Percentiles rank a stretch among this genome's conserved stretches.
Conservation (phyloP, 2,113 vertebrate genomes). For the Pardalotus punctatus region DNA sequence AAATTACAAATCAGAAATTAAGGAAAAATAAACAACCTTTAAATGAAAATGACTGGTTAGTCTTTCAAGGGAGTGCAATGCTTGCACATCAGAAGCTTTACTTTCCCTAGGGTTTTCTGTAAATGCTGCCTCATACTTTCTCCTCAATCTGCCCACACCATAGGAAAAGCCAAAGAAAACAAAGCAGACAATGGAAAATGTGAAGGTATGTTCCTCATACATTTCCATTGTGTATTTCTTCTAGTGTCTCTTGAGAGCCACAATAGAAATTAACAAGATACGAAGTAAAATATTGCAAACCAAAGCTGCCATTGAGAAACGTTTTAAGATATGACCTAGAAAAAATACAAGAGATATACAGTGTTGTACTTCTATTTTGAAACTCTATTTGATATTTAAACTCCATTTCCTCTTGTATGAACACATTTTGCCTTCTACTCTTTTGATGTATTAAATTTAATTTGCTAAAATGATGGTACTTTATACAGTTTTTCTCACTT, state of each 20-base stretch:
- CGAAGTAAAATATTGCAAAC: background rate
- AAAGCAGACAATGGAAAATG: background rate
- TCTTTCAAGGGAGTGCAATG: background rate
- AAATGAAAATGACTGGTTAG: background rate
- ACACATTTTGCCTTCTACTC: background rate
- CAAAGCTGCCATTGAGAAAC: background rate
- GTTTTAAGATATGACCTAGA: background rate
- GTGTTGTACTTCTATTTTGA: background rate
- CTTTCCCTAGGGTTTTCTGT: background rate
- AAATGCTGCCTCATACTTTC: background rate
- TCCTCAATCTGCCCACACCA: background rate
- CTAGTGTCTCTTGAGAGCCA: background rate
- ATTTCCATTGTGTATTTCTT: fast-evolving
- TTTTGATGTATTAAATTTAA: background rate
- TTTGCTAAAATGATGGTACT: background rate
- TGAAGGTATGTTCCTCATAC: background rate
- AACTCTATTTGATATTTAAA: background rate
- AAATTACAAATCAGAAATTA: background rate
- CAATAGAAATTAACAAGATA: background rate
- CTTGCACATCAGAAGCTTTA: background rate
- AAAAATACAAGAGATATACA: background rate
- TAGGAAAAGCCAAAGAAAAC: background rate
- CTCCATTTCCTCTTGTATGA: background rate
- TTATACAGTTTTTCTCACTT: background rate
- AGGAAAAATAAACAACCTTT: background rate